Conservation (phyloP, 2,888 invertebrate species). For the Gastracanthus pulcherrimus region DNA sequence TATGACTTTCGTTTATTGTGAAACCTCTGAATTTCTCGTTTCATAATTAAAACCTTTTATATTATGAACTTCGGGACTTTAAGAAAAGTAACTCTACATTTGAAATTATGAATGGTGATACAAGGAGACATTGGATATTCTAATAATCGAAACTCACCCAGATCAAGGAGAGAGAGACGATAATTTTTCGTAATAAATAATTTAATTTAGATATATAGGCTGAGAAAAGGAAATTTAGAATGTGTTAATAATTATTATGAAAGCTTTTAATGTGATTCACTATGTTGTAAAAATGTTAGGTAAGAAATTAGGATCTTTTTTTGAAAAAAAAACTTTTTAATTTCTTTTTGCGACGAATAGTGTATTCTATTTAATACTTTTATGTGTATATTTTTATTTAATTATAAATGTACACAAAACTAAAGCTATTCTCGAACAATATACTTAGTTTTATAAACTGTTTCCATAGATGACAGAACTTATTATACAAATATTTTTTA, state of each 20-base stretch:
- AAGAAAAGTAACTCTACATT: too few relatives aligned
- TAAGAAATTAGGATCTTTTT: not conserved
- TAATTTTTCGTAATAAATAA: not conserved
- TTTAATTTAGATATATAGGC: not conserved
- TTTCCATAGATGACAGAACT: constrained; percentile 7
- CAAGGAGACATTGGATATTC: too few relatives aligned
- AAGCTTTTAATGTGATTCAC: constrained; percentile 13
- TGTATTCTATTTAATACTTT: constrained; percentile 29
- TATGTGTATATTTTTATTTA: constrained; percentile 48
- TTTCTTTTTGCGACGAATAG: not conserved
- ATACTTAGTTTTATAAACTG: constrained; percentile 42
- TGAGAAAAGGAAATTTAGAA: not conserved
- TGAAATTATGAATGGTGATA: too few relatives aligned
- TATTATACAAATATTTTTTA: constrained; percentile 49
- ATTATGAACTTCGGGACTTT: too few relatives aligned
- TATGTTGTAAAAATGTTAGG: constrained; percentile 6
- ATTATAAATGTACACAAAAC: constrained; percentile 24
- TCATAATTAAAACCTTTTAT: too few relatives aligned
- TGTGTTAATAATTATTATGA: not conserved
- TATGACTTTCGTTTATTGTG: too few relatives aligned
- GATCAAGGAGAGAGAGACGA: not conserved
- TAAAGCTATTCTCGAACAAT: constrained; percentile 11
- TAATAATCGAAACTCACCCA: too few relatives aligned
- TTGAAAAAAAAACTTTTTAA: constrained; percentile 14
- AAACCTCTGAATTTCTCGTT: too few relatives aligned